These are phyloP conservation scores for Cenopis cana DNA, from an alignment of 2,888 invertebrate genomes.

Conservation along the genomic window DNA sequence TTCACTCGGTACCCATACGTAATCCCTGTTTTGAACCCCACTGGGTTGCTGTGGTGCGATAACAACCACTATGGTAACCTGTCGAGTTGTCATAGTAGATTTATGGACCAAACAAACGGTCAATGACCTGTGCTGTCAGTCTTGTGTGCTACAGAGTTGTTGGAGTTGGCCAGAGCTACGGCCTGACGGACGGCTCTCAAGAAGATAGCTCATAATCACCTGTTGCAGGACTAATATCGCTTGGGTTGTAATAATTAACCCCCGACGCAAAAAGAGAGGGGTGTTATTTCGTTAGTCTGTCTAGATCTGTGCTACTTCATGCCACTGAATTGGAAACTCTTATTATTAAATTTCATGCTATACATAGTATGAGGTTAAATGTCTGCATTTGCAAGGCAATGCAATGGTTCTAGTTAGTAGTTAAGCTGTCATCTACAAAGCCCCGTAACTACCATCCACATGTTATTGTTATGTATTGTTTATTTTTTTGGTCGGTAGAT, in stretches of 20 bases:
- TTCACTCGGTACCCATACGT: not conserved
- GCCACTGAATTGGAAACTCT: too few relatives aligned
- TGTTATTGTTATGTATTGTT: too few relatives aligned
- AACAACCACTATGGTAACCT: not conserved
- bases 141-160: not conserved
- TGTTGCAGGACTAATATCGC: not conserved
- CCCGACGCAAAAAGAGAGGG: too few relatives aligned
- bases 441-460: too few relatives aligned
- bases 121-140: constrained; percentile 7
- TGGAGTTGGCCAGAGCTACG: too few relatives aligned
- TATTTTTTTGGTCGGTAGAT: too few relatives aligned
- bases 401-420: too few relatives aligned
- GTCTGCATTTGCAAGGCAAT: too few relatives aligned
- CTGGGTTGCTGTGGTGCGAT: constrained; percentile 2
- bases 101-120: constrained; percentile 18
- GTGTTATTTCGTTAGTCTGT: too few relatives aligned
- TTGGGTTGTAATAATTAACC: not conserved
- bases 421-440: too few relatives aligned
- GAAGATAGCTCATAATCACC: not conserved
- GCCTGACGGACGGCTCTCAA: not conserved
- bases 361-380: not conserved
- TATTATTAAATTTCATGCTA: not conserved
- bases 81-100: not conserved
- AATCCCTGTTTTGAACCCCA: not conserved
- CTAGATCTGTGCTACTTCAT: not conserved